A percentile compares a stretch with the other conserved stretches of the same genome.
phyloP scores from a whole-genome alignment of 2,888 invertebrate genomes.

The Xiphydria camelus region DNA sequence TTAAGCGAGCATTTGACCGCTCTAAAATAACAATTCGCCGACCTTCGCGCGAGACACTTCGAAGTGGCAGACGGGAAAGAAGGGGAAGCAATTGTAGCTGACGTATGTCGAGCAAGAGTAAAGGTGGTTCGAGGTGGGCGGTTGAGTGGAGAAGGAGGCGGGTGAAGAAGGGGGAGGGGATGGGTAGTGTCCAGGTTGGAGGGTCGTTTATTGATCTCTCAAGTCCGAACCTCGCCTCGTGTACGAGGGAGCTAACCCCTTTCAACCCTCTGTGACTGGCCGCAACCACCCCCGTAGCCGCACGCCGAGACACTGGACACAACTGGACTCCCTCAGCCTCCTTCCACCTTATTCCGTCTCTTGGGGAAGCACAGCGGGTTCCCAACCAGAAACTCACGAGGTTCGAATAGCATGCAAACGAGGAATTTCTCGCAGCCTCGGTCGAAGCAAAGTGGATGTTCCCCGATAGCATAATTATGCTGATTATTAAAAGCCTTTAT shows the following conservation, averaged over 20 bases:
- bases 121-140: conserved; percentile 13
- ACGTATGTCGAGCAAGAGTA: conserved; percentile 13
- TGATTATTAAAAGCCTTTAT: too few species aligned
- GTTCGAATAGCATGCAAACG: too few species aligned
- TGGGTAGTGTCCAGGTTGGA: conserved; percentile 53
- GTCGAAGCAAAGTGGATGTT: too few species aligned
- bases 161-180: conserved; percentile 42
- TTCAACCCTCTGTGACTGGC: conserved; percentile 49
- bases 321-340: conserved; percentile 39
- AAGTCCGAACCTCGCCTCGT: conserved; percentile 54
- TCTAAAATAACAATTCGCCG: too few species aligned
- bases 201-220: conserved; percentile 60
- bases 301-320: conserved; percentile 55
- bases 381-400: too few species aligned
- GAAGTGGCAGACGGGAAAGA: neutral
- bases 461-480: too few species aligned
- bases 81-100: conserved; percentile 15
- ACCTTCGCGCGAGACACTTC: neutral
- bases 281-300: conserved; percentile 51
- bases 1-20: too few species aligned
- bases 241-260: conserved; percentile 51
- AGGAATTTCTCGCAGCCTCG: too few species aligned
- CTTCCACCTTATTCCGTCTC: conserved; percentile 50
- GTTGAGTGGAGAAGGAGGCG: conserved; percentile 7
- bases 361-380: conserved; percentile 47